Conservation (phyloP, 2,888 invertebrate genomes). For the Byasa hedistus region DNA sequence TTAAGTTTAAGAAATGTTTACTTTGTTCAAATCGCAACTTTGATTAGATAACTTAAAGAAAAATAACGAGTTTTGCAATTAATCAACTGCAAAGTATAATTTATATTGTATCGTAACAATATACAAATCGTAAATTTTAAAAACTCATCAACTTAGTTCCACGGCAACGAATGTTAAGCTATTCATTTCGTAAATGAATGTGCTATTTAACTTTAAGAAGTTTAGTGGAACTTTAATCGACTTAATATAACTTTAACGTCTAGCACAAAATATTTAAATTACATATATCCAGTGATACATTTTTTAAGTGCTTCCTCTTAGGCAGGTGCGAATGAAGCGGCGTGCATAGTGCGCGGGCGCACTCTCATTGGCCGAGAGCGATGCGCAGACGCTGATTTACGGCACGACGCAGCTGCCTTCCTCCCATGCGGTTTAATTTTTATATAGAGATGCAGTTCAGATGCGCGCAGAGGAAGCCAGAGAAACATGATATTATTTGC, state of each 20-base stretch:
- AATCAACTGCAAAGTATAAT: no score
- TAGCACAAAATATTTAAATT: conserved; percentile 12
- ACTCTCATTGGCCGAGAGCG: conserved; percentile 41
- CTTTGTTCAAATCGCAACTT: no score
- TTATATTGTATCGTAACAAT: no score
- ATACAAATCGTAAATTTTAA: no score
- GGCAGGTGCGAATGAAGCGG: conserved; percentile 64
- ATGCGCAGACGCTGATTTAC: conserved; percentile 65
- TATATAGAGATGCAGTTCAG: conserved; percentile 23
- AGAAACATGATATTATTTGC: conserved; percentile 19
- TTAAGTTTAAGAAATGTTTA: no score
- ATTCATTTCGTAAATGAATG: no score
- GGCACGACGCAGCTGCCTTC: conserved; percentile 57
- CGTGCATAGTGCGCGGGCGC: conserved; percentile 38
- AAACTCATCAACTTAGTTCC: no score
- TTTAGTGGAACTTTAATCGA: no score
- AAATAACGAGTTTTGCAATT: no score
- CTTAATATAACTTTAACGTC: conserved; percentile 1
- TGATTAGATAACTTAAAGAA: no score
- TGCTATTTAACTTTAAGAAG: no score
- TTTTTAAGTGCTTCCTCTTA: conserved; percentile 56
- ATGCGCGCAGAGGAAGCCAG: conserved; percentile 23
- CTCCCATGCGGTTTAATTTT: conserved; percentile 34
- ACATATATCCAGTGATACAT: conserved; percentile 17
- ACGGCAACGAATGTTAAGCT: no score